phyloP scores from a whole-genome alignment of 2,113 vertebrate genomes.

The Fregata magnificens region DNA sequence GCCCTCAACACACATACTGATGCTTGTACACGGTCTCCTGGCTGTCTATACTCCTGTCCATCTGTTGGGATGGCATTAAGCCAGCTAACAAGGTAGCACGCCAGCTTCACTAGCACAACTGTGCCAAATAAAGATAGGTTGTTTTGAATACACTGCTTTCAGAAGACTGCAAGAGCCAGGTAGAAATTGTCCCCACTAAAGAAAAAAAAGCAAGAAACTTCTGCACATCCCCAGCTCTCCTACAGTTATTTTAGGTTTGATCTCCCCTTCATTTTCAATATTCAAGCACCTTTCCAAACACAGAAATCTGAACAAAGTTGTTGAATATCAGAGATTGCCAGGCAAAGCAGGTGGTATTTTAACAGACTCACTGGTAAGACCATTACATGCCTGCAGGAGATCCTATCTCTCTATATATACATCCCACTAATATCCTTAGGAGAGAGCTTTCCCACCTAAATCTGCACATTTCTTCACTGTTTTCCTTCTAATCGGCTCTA shows the following conservation, averaged over 20 bases:
- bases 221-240: background rate
- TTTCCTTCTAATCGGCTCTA: background rate
- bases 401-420: background rate
- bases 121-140: slow-evolving; percentile 59
- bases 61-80: slow-evolving; percentile 73
- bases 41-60: slow-evolving; percentile 71
- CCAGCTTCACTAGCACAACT: slow-evolving; percentile 55
- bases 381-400: background rate
- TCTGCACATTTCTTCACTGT: background rate
- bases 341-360: slow-evolving; percentile 59
- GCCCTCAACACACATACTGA: slow-evolving; percentile 62
- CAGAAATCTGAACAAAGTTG: background rate
- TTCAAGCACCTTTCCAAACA: background rate
- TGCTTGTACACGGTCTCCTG: slow-evolving; percentile 69
- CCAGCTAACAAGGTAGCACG: slow-evolving; percentile 66
- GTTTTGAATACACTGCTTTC: slow-evolving; percentile 26
- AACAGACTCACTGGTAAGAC: slow-evolving; percentile 33
- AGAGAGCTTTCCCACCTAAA: background rate
- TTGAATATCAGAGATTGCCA: slow-evolving; percentile 44
- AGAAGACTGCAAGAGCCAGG: background rate
- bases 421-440: background rate
- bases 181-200: background rate
- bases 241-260: background rate
- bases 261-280: slow-evolving; percentile 14
- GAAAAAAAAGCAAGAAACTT: background rate